Evolutionary conservation across 1,140 invertebrate genomes (phyloP), one percentile per base, ranked within the genome.

Genomic region (Xylocopa sonorina): DNA sequence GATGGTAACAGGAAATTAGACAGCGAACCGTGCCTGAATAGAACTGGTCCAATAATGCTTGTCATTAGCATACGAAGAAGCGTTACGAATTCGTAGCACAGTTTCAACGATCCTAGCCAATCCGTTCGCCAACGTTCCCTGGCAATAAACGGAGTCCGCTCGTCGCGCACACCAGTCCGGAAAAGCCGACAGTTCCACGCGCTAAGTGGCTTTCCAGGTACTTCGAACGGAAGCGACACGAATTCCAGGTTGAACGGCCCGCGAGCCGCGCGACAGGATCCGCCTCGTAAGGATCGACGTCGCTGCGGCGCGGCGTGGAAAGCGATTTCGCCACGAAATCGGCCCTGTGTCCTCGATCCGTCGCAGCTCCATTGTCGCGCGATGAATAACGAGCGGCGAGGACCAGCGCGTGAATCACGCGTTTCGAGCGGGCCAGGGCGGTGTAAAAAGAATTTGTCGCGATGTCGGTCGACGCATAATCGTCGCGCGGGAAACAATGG

Each of bases 401-500:
- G 24, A 67, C 24, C 58, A 29, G 57, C 51, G 62, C 43, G 71
- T 87, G 86, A 87, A 85, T 88, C 85, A 87, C 12, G 64, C 50
- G 48, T 50, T 57, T n/a, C 60, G 68, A 43, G 27, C 43, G 46
- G 51, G 50, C 57, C 57, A 58, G 14, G 55, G 18, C 46, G 66
- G 10, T 46, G 50, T n/a, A n/a, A n/a, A n/a, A n/a, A 77, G 72
- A 73, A 83, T 67, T 83, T 68, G 78, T 72, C 55, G 48, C 79
- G 29, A 85, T 82, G 78, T 73, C 75, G 69, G 81, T 32, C 68
- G 72, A n/a, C 67, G 81, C 57, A 85, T 82, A 84, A 85, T 85
- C 48, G 53, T 12, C 27, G 69, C 18, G 38, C 34, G 75, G 80
- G 58, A 88, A 84, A 90, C 89, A 90, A 90, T 90, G 84, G 71